Base-by-base conservation (phyloP, 2,888 invertebrate genomes). In the Mallateleia sp. region DNA sequence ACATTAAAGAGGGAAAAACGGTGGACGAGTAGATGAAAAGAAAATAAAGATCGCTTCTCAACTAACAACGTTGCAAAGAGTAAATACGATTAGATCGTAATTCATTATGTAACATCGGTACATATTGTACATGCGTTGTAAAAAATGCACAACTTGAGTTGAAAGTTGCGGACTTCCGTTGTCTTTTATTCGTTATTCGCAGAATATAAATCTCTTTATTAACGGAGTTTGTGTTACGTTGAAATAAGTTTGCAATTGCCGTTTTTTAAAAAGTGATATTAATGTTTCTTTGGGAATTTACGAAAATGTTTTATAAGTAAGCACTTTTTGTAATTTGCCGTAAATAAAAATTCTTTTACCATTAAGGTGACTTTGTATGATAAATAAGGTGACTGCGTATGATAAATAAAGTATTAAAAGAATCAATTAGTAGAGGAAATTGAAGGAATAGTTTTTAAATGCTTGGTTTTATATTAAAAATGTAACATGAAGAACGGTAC, bases 61-160 rank as follows among this genome's bases (percentile, higher is more conserved):
- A 72, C 78, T 60, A 84, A 78, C 84, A 72, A 67, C 47, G 42
- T 38, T 58, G 66, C 77, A 47, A 84, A 79, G 52, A 54, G 54
- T 50, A 84, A 64, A 79, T 66, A 79, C 72, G 72, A 84, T 84
- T 78, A 84, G 72, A 79, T 79, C 56, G 58, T 79, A 60, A 85
- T 79, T 85, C 32, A 82, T 82, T 74, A 74, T 60, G 74, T 66
- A 74, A 66, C 64, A 64, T 71, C 25, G 56, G 32, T 78, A 72
- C 56, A 71, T 77, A 77, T 64, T 71, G 75, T 52, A 50, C 69
- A 67, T 45, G 42, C 22, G 42, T 67, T 52, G 67, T 67, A 66
- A 66, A 81, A 74, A 67, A 74, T 81, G 54, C 42, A 78, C 67
- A 24, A 74, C 25, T 62, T 34, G 24, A 54, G 25, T 54, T 56